phyloP scores from a whole-genome alignment of 1,140 invertebrate genomes.

The Pemphigus obesinymphae region DNA sequence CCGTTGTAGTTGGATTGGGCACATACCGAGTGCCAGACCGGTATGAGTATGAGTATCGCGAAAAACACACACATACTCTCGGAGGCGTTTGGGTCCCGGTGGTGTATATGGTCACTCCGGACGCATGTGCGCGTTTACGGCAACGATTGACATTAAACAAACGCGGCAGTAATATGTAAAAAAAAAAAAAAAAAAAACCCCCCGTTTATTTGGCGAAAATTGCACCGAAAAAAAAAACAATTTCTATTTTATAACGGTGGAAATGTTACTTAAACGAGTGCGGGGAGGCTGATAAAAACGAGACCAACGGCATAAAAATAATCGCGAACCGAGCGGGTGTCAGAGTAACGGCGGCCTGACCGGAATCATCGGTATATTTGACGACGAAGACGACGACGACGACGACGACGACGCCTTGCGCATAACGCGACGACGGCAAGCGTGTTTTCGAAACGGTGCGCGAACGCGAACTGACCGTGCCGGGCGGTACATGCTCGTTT shows the following conservation, averaged over 20 bases:
- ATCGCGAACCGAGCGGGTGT: neutral
- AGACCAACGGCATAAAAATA: neutral
- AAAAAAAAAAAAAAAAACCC: neutral
- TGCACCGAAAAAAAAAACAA: neutral
- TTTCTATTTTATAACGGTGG: too few relatives aligned
- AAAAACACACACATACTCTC: conserved; percentile 10
- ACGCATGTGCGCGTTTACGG: neutral
- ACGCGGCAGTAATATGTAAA: neutral
- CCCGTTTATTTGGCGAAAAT: neutral
- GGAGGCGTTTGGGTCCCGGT: too few relatives aligned
- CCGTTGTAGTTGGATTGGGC: conserved; percentile 47
- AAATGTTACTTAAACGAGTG: neutral
- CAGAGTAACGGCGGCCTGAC: neutral
- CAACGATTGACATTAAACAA: neutral
- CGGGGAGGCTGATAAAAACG: too few relatives aligned
- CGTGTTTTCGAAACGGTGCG: neutral
- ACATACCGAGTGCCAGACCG: conserved; percentile 24
- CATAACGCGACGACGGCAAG: neutral
- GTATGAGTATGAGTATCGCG: neutral
- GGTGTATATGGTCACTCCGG: neutral
- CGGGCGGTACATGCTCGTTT: conserved; percentile 7
- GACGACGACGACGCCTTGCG: neutral
- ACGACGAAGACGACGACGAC: neutral
- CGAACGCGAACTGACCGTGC: conserved; percentile 21
- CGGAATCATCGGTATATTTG: neutral